A percentile compares a stretch with the other conserved stretches of the same genome.
Evolutionary conservation across 92 coral and sea anemone species (phyloP).

Genomic region (Umimayanthus chanpuru): DNA sequence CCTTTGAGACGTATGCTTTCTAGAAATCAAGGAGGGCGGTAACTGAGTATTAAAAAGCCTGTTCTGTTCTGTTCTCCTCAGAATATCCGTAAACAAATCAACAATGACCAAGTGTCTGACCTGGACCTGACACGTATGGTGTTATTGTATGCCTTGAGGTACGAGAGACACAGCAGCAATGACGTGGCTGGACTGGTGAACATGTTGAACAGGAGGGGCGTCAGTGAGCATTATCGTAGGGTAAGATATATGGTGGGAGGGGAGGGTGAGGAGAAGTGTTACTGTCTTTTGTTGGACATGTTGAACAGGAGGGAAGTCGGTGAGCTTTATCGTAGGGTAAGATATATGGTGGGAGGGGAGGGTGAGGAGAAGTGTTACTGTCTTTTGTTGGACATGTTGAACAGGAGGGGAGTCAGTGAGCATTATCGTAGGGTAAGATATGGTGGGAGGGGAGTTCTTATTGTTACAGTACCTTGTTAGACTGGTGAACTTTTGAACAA

Average conservation of each 20-base stretch:
- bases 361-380: background rate
- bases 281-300: conserved; percentile 59
- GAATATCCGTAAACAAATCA: conserved; percentile 89
- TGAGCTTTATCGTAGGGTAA: conserved; percentile 86
- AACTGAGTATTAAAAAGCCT: no score
- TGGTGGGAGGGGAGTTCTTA: background rate
- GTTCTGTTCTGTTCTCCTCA: conserved; percentile 18
- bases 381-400: conserved; percentile 68
- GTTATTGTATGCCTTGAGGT: conserved; percentile 90
- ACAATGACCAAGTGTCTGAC: conserved; percentile 89
- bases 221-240: conserved; percentile 83
- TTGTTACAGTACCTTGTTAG: no score
- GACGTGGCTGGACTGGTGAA: conserved; percentile 88
- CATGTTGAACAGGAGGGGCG: conserved; percentile 85
- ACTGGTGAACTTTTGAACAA: background rate
- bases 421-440: conserved; percentile 81
- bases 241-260: conserved; percentile 50
- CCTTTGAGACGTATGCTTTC: no score
- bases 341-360: conserved; percentile 8
- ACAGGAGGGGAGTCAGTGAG: conserved; percentile 86
- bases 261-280: background rate
- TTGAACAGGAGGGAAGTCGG: conserved; percentile 82
- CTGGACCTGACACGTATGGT: conserved; percentile 86
- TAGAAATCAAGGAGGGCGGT: no score
- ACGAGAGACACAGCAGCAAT: conserved; percentile 89